Evolutionary conservation across 2,113 vertebrate species (phyloP).

Genomic region (Riparia riparia): DNA sequence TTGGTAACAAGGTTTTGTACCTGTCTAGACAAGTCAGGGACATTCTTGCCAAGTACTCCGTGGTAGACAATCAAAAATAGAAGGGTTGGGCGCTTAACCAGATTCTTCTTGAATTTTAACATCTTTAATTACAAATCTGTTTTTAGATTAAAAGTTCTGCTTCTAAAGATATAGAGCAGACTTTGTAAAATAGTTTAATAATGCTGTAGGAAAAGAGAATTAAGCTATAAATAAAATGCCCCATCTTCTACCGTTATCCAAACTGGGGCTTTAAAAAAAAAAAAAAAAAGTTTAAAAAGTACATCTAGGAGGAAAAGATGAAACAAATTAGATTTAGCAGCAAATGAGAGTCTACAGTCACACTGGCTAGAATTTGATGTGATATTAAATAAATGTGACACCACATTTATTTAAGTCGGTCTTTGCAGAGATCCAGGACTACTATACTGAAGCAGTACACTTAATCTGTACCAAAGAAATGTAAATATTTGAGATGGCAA

Average conservation of each 20-base stretch:
- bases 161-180: neutral
- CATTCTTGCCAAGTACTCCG: neutral
- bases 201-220: neutral
- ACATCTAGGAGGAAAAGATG: neutral
- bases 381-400: conserved; percentile 1
- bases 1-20: neutral
- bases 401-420: neutral
- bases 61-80: conserved; percentile 27
- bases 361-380: neutral
- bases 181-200: neutral
- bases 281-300: neutral
- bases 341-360: neutral
- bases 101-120: conserved; percentile 32
- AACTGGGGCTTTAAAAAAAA: neutral
- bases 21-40: conserved; percentile 34
- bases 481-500: conserved; percentile 1
- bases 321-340: conserved; percentile 25
- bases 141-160: neutral
- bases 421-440: neutral
- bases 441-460: neutral
- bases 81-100: neutral
- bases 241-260: neutral
- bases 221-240: neutral
- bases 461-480: neutral
- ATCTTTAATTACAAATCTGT: conserved; percentile 21